Evolutionary conservation across 2,113 vertebrate species (phyloP), one percentile per base, ranked within the genome.

Genomic region (Phodopus roborovskii): DNA sequence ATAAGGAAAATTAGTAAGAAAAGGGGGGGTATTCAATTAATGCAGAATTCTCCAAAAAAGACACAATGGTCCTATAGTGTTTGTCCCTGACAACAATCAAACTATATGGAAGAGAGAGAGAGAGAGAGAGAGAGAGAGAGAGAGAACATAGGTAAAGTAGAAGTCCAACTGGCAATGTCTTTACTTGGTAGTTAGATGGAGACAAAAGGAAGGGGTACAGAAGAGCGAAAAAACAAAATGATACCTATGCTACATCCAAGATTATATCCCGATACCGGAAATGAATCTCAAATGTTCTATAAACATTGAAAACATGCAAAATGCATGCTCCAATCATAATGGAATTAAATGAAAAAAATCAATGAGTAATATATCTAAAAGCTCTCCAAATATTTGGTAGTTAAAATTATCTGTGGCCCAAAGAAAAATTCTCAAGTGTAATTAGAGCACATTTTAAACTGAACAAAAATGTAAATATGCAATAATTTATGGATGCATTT

Each of bases 391-490:
- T 58, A 73, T 56, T 58, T 88, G 22, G 45, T 66, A 70, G n/a
- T 73, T 39, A 39, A 53, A 88, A 79, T 87, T 83, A 66, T 16
- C 1, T 19, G 45, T 48, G 33, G n/a, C 3, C 5, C 70, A 95
- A 96, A 88, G 39, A 78, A 75, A 81, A 87, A 71, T 58, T 39
- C 45, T 62, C 75, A 88, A 82, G 39, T 16, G 58, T 81, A 84
- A 88, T 82, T 60, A 71, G 50, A 92, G 90, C 73, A 70, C 33
- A 94, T 71, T 81, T 88, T 81, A 16, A 94, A 48, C 33, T 60
- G 19, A 86, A 82, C 64, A 13, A 85, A 92, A 95, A 85, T 77
- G 45, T 96, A 94, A 92, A 95, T 91, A 66, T 24, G 83, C 62
- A 12, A 42, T 26, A 28, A 71, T 71, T 50, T 88, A 42, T 88